Evolutionary conservation across 2,113 vertebrate genomes (phyloP).

Genomic region (Epinephelus fuscoguttatus): DNA sequence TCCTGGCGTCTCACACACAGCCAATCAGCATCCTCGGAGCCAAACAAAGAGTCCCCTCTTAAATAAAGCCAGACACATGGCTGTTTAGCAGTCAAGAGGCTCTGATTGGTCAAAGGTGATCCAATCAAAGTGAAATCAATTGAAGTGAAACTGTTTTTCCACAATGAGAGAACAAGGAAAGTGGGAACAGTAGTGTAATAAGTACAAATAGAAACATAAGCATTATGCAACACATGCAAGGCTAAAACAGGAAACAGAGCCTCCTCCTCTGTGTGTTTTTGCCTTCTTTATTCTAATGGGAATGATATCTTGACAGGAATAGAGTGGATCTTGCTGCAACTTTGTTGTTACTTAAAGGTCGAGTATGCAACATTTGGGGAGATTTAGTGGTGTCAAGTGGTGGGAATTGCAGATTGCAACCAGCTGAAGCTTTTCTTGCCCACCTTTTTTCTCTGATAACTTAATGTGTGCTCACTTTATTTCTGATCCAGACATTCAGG

Average conservation of each 20-base stretch:
- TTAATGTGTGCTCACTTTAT: no score
- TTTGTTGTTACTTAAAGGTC: no score
- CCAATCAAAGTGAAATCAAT: conserved; percentile 29
- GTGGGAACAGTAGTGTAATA: neutral
- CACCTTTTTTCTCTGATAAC: no score
- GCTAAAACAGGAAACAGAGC: neutral
- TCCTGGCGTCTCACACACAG: neutral
- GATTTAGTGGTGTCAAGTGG: no score
- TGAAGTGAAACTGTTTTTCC: conserved; percentile 26
- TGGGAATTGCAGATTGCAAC: no score
- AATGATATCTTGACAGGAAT: neutral
- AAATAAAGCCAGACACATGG: neutral
- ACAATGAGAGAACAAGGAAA: neutral
- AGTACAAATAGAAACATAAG: neutral
- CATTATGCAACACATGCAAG: neutral
- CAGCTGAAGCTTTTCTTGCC: no score
- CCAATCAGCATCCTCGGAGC: conserved; percentile 48
- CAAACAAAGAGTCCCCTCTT: conserved; percentile 44
- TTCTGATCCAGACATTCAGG: no score
- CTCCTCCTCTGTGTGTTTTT: neutral
- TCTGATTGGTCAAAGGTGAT: conserved; percentile 49
- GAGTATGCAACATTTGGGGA: no score
- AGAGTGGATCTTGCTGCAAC: no score
- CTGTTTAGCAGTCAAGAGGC: conserved; percentile 1
- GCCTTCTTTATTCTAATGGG: neutral